Percentiles rank a stretch among this genome's conserved stretches.
These are phyloP conservation scores for Trissonchulus sp. DNA, from an alignment of 2,888 invertebrate species.

Conservation along the genomic window DNA sequence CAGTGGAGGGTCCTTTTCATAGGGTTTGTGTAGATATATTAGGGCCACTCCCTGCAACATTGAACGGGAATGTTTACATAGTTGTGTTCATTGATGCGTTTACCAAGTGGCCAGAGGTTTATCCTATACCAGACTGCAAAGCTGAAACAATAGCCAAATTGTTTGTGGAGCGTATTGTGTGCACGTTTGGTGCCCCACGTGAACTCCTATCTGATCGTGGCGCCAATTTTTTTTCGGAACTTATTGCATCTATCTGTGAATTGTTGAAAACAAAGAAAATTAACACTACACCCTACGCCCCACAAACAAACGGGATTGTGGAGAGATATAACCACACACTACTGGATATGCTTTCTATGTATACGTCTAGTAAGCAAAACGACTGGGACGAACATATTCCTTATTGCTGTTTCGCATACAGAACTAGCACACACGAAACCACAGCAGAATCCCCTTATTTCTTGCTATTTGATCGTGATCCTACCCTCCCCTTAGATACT, in stretches of 20 bases:
- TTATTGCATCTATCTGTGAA: slow-evolving; percentile 31
- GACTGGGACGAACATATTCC: slow-evolving; percentile 43
- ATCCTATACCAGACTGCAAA: slow-evolving; percentile 44
- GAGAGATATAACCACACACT: slow-evolving; percentile 41
- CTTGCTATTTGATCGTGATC: slow-evolving; percentile 34
- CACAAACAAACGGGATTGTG: slow-evolving; percentile 36
- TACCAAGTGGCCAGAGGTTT: slow-evolving; percentile 36
- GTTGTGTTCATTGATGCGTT: slow-evolving; percentile 36
- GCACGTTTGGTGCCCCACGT: slow-evolving; percentile 36
- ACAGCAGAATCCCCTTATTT: slow-evolving; percentile 37
- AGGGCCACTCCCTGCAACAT: slow-evolving; percentile 37
- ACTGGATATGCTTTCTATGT: slow-evolving; percentile 3
- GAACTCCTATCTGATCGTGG: slow-evolving; percentile 38
- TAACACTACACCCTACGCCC: slow-evolving; percentile 33
- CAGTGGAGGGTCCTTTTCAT: neutral
- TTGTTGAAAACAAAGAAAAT: slow-evolving; percentile 29
- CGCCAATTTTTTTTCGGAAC: slow-evolving; percentile 34
- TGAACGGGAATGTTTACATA: slow-evolving; percentile 38
- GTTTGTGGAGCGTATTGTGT: slow-evolving; percentile 34
- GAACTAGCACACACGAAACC: slow-evolving; percentile 34
- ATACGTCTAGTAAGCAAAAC: neutral
- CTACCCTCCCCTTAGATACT: slow-evolving; percentile 34
- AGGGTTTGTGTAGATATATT: neutral
- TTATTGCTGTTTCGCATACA: slow-evolving; percentile 40
- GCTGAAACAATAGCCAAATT: slow-evolving; percentile 42